These are phyloP conservation scores for Elymnias hypermnestra DNA, from an alignment of 1,140 invertebrate species.

Conservation along the genomic window DNA sequence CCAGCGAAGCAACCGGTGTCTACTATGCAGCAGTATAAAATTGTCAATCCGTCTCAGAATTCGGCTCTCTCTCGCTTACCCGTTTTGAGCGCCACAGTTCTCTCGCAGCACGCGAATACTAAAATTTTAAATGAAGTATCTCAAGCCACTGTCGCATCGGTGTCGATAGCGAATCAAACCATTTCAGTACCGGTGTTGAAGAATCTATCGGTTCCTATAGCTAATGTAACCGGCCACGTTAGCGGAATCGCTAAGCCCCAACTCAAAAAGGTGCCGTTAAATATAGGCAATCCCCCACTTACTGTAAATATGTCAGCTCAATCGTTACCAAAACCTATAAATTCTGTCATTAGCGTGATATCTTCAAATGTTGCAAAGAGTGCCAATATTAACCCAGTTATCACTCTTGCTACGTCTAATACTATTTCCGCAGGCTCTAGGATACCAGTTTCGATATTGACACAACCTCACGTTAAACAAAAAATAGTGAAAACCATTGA, in stretches of 20 bases:
- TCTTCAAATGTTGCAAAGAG: conserved; percentile 65
- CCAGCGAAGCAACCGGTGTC: conserved; percentile 56
- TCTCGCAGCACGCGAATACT: conserved; percentile 63
- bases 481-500: conserved; percentile 74
- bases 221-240: conserved; percentile 40
- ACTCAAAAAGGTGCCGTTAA: conserved; percentile 67
- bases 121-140: conserved; percentile 73
- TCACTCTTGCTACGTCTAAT: conserved; percentile 60
- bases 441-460: conserved; percentile 64
- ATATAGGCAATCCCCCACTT: conserved; percentile 49
- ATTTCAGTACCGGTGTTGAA: conserved; percentile 79
- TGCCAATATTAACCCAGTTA: conserved; percentile 60
- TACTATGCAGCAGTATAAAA: conserved; percentile 68
- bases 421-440: conserved; percentile 42
- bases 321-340: conserved; percentile 58
- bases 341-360: conserved; percentile 70
- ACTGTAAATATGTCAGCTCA: conserved; percentile 56
- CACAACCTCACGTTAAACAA: conserved; percentile 71
- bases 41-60: conserved; percentile 54
- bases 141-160: conserved; percentile 72
- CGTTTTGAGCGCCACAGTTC: conserved; percentile 56
- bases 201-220: conserved; percentile 64
- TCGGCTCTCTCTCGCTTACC: conserved; percentile 55
- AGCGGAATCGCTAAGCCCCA: conserved; percentile 46
- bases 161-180: conserved; percentile 78